Base-by-base conservation (phyloP, 1,140 invertebrate species). In the Littorina saxatilis region DNA sequence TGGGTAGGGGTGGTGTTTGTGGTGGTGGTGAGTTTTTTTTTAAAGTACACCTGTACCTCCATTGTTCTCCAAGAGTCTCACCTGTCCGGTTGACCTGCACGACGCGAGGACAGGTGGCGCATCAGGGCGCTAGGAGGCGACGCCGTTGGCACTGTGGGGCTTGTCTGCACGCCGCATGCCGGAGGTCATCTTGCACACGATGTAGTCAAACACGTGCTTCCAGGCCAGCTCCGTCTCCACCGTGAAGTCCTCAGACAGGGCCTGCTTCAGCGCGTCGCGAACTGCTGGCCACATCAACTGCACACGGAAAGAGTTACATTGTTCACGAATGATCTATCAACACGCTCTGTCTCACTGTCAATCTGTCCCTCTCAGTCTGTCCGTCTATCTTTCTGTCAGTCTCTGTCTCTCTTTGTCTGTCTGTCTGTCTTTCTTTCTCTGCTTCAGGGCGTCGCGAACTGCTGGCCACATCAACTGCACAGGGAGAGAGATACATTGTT, bases 231-330 rank as follows among this genome's bases (percentile, higher is more conserved):
- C 85, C 15, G 82, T 79, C 47, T 88, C 85, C 68, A 77, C 27
- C 4, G 83, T 86, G 80, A 88, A 88, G 32, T 86, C 82, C n/a
- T 85, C 85, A 27, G 81, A 84, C 35, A 88, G 37, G 13, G 72
- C 63, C 32, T 86, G 83, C 68, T 85, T 86, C 52, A 90, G 78
- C 0, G 84, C 87, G 75, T 87, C 87, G 50, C 87, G 73, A 2
- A 90, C 85, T 3, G 88, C 87, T 0, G 87, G 87, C 88, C 88
- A 90, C 43, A 90, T 75, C 9, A 83, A 81, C 88, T 90, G 80
- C 0, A 85, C 39, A 43, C 43, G 43, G 17, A 47, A 47, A 47
- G 43, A n/a, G 43, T 47, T 17, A 47, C 17, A 47, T n/a, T n/a
- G n/a, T n/a, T n/a, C n/a, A n/a, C n/a, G n/a, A n/a, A n/a, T n/a